Percentiles rank a stretch among this genome's conserved stretches.
phyloP scores from a whole-genome alignment of 1,140 invertebrate genomes.

The Anadara kagoshimensis region DNA sequence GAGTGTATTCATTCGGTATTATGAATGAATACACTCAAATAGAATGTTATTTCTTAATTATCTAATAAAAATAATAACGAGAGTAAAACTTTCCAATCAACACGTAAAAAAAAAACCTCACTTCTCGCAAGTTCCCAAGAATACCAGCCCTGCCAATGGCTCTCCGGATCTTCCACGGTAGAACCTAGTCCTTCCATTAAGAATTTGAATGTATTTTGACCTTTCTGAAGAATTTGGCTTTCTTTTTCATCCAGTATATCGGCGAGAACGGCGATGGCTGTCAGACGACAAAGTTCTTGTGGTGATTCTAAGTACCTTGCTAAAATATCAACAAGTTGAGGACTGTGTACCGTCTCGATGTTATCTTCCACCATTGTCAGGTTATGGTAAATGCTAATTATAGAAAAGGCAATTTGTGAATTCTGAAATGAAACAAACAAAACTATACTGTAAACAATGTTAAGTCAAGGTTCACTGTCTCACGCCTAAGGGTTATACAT shows the following conservation, averaged over 20 bases:
- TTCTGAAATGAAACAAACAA: too few relatives aligned
- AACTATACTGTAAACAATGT: too few relatives aligned
- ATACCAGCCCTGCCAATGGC: constrained; percentile 24
- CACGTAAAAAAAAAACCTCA: not conserved
- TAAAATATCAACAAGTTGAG: constrained; percentile 18
- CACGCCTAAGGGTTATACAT: too few relatives aligned
- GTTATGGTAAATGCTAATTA: too few relatives aligned
- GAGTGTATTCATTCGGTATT: too few relatives aligned
- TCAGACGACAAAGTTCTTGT: not conserved
- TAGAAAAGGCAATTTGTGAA: too few relatives aligned
- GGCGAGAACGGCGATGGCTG: constrained; percentile 19
- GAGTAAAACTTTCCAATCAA: too few relatives aligned
- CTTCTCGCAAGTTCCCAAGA: constrained; percentile 25
- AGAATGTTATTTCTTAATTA: too few relatives aligned
- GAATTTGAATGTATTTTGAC: constrained; percentile 16
- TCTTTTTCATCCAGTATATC: constrained; percentile 28
- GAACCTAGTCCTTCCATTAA: constrained; percentile 10
- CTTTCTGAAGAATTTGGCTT: not conserved
- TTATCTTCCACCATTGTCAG: constrained; percentile 9
- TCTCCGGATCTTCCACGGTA: constrained; percentile 3
- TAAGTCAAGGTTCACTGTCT: too few relatives aligned
- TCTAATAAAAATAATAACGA: too few relatives aligned
- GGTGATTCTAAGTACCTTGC: constrained; percentile 7
- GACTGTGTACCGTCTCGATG: not conserved
- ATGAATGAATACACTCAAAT: too few relatives aligned